Evolutionary conservation across 92 coral and sea anemone species (phyloP).

Genomic region (Plumapathes pennacea): DNA sequence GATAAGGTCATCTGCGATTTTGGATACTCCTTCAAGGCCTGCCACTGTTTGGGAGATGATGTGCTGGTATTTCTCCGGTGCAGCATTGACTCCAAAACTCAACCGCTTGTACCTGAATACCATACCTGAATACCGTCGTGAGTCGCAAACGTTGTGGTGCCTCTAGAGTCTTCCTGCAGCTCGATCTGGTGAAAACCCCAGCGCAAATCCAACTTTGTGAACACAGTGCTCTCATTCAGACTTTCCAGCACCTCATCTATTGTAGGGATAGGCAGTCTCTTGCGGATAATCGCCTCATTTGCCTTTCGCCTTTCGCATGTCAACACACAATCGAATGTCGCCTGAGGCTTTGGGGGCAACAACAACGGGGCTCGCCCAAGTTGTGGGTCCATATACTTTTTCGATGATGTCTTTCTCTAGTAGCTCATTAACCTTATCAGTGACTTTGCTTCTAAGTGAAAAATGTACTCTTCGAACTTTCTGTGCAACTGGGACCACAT

Average conservation of each 20-base stretch:
- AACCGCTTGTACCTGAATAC: slow-evolving; percentile 25
- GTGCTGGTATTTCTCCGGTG: slow-evolving; percentile 49
- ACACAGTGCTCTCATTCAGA: slow-evolving; percentile 35
- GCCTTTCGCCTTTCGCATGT: slow-evolving; percentile 30
- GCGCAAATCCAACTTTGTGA: slow-evolving; percentile 26
- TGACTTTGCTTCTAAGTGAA: slow-evolving; percentile 32
- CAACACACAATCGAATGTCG: slow-evolving; percentile 13
- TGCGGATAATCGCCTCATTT: slow-evolving; percentile 14
- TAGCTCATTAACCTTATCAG: slow-evolving; percentile 51
- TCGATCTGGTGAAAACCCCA: slow-evolving; percentile 36
- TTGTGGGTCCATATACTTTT: slow-evolving; percentile 14
- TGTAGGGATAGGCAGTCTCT: slow-evolving; percentile 35
- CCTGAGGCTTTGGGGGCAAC: slow-evolving; percentile 30
- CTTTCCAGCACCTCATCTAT: slow-evolving; percentile 31
- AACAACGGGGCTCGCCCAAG: slow-evolving; percentile 20
- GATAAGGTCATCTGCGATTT: slow-evolving; percentile 35
- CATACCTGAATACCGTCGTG: slow-evolving; percentile 43
- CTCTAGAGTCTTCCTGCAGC: slow-evolving; percentile 12
- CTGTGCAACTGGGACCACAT: slow-evolving; percentile 42
- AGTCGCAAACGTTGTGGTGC: slow-evolving; percentile 41
- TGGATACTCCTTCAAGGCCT: slow-evolving; percentile 9
- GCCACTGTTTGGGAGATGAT: slow-evolving; percentile 29
- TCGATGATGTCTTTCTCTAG: slow-evolving; percentile 49
- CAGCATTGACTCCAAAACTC: slow-evolving; percentile 38
- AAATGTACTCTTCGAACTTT: slow-evolving; percentile 48